Conservation (phyloP, 1,140 invertebrate species). For the Delia radicum region DNA sequence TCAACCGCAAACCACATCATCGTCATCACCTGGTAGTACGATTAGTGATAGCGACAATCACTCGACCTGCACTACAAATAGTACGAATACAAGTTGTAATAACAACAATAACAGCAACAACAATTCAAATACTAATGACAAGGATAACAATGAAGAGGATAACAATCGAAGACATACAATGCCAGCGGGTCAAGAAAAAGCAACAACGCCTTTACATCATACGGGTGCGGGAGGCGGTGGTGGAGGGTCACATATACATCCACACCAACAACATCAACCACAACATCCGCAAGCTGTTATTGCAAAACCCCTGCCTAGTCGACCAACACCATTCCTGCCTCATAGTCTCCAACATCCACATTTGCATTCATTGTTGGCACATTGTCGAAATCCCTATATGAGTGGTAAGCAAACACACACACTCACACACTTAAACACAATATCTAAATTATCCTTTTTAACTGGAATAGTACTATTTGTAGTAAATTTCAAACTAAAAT, state of each 20-base stretch:
- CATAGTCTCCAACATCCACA: conserved; percentile 57
- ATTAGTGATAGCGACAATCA: conserved; percentile 57
- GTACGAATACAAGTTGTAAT: conserved; percentile 14
- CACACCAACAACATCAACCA: conserved; percentile 16
- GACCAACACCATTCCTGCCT: conserved; percentile 59
- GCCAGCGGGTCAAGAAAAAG: conserved; percentile 35
- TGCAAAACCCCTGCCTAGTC: conserved; percentile 61
- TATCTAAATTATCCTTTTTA: background rate
- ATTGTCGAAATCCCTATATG: conserved; percentile 61
- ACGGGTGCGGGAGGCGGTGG: background rate
- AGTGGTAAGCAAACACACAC: conserved; percentile 57
- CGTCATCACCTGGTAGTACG: conserved; percentile 55
- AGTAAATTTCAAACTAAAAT: background rate
- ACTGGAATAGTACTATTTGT: background rate
- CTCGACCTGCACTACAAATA: conserved; percentile 36
- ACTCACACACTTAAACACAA: background rate
- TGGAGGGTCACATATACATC: conserved; percentile 24
- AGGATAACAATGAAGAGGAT: conserved; percentile 41
- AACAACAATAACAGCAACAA: conserved; percentile 9
- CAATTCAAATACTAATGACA: conserved; percentile 29
- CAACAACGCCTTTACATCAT: conserved; percentile 29
- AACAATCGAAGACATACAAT: conserved; percentile 54
- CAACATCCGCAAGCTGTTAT: conserved; percentile 43
- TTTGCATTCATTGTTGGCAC: conserved; percentile 56
- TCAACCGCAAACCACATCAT: conserved; percentile 55